Conservation (phyloP, 2,113 vertebrate species). For the Pangasianodon hypophthalmus region DNA sequence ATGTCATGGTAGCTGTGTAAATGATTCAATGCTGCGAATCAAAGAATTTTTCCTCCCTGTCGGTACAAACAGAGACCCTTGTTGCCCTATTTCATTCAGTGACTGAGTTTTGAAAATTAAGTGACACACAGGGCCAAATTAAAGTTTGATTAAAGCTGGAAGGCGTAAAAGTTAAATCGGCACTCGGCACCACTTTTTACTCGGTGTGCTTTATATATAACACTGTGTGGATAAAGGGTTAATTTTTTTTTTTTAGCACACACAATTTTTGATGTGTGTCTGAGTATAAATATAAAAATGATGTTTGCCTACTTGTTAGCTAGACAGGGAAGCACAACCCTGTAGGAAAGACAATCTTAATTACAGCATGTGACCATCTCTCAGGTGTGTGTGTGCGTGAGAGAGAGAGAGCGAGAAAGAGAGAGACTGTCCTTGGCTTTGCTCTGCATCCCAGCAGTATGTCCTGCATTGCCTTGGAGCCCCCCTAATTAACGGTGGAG, state of each 20-base stretch:
- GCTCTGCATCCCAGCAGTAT: background rate
- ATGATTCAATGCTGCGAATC: background rate
- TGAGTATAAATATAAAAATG: background rate
- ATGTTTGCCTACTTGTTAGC: conserved; percentile 11
- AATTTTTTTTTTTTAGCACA: background rate
- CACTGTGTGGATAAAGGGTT: background rate
- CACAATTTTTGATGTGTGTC: background rate
- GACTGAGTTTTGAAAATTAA: background rate
- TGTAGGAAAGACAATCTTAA: conserved; percentile 31
- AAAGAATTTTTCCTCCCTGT: background rate
- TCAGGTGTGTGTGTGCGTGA: conserved; percentile 26
- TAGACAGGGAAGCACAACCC: conserved; percentile 3
- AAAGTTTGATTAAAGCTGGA: background rate
- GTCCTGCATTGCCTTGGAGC: conserved; percentile 16
- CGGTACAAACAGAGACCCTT: background rate
- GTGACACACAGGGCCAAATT: background rate
- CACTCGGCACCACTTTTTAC: no score
- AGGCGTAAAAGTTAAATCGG: background rate
- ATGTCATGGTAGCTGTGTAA: background rate
- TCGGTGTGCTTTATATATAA: background rate
- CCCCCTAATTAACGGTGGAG: conserved; percentile 23
- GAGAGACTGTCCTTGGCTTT: background rate
- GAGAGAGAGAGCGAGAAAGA: background rate
- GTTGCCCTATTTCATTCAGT: background rate
- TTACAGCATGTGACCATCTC: conserved; percentile 36